Base-by-base conservation (phyloP, 2,113 vertebrate genomes). In the Oenanthe oenanthe region DNA sequence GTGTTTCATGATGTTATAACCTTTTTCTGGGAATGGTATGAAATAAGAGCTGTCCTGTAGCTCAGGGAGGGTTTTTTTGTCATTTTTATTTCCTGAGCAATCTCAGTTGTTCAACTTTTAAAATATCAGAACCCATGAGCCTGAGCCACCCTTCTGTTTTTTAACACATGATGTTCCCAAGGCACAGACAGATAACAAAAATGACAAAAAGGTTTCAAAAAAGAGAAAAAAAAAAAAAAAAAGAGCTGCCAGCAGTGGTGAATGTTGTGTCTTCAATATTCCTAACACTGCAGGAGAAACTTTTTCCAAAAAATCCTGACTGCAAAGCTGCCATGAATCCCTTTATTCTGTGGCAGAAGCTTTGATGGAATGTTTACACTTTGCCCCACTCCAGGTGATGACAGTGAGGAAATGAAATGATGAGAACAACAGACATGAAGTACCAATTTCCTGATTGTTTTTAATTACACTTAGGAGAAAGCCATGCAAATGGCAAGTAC, bases 81-180 rank as follows among this genome's bases (percentile, higher is more conserved):
- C 51, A 66, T 62, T 85, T 96, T 92, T 88, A 73, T 92, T 89
- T 93, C 42, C 45, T 29, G 10, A 71, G 53, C 2, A 3, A 53
- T 78, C 70, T 93, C 1, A 0, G 13, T 75, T 85, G 47, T 92
- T 95, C n/a, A n/a, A n/a, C n/a, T n/a, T n/a, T n/a, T n/a, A n/a
- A 89, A 91, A 84, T 89, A 71, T 15, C 10, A 4, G 25, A n/a
- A 93, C 17, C n/a, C 9, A 10, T 25, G 10, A 13, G 43, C 45
- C 40, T 2, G 2, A 91, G 70, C 53, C 58, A 26, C 45, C 32
- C 62, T 85, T 66, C 51, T 57, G 57, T 9, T 87, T 84, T 75
- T 63, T 29, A 65, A 24, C 22, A 56, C 24, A 9, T 8, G 9
- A 47, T 65, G 18, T 8, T 92, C 85, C 71, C 50, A 50, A 94